phyloP scores from a whole-genome alignment of 2,113 vertebrate genomes.

The Dasyprocta punctata region DNA sequence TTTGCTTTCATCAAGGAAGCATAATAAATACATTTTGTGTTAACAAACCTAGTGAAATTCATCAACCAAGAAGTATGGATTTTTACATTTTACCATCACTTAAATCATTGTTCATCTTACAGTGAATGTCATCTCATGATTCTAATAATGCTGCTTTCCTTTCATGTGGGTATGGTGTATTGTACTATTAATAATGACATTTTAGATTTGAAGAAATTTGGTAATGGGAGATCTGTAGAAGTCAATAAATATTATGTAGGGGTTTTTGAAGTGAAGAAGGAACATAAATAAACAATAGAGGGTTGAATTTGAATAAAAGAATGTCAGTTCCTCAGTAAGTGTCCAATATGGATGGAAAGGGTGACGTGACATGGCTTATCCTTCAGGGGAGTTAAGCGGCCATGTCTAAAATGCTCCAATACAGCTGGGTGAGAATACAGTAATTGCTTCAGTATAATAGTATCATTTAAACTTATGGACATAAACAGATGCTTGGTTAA shows the following conservation, averaged over 20 bases:
- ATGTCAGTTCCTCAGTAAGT: neutral
- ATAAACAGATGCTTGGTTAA: neutral
- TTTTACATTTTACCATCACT: neutral
- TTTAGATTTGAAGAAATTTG: constrained; percentile 9
- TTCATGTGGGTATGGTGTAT: neutral
- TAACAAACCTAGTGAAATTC: neutral
- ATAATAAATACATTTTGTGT: constrained; percentile 22
- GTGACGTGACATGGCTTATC: no score
- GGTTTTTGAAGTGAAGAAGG: neutral
- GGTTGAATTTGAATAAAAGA: neutral
- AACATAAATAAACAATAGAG: neutral
- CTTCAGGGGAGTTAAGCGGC: neutral
- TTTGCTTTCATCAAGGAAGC: constrained; percentile 43
- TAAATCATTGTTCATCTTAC: neutral
- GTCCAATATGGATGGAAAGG: neutral
- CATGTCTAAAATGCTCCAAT: neutral
- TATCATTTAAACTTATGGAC: neutral
- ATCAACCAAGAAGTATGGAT: neutral
- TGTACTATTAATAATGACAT: neutral
- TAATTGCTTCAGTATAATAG: neutral
- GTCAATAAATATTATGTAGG: neutral
- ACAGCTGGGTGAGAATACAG: neutral
- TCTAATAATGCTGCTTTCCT: constrained; percentile 6
- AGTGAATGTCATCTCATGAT: neutral
- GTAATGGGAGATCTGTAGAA: neutral